These are phyloP conservation scores for Microctenopoma steveboyesi DNA, from an alignment of 2,797 vertebrate genomes.

Conservation along the genomic window DNA sequence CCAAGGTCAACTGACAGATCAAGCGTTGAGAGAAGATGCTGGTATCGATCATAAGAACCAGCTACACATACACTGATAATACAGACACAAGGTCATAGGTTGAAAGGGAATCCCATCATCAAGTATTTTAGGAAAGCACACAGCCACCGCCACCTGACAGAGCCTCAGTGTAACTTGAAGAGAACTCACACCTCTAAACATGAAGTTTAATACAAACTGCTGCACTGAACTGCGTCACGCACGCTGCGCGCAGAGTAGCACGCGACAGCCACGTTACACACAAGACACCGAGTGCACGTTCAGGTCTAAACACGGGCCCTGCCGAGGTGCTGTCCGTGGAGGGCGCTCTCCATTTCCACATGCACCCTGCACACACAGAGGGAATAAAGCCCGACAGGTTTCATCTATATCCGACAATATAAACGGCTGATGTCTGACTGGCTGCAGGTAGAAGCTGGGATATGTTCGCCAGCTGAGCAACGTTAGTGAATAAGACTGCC, in stretches of 20 bases:
- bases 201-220: background rate
- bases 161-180: too few relatives aligned
- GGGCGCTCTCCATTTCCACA: background rate
- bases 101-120: background rate
- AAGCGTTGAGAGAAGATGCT: background rate
- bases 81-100: background rate
- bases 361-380: background rate
- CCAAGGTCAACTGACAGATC: slow-evolving; percentile 8
- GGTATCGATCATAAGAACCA: background rate
- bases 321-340: background rate
- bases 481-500: slow-evolving; percentile 32
- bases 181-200: too few relatives aligned
- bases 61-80: too few relatives aligned
- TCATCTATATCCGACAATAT: slow-evolving; percentile 10
- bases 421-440: background rate
- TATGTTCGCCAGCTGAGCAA: background rate
- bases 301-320: slow-evolving; percentile 9
- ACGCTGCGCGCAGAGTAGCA: background rate
- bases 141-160: too few relatives aligned
- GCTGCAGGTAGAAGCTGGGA: background rate
- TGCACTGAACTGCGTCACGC: background rate
- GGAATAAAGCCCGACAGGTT: background rate
- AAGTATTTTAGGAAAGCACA: background rate
- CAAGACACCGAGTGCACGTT: background rate
- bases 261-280: background rate